These are phyloP conservation scores for Paraescarpia echinospica DNA, from an alignment of 1,140 invertebrate species.

Conservation along the genomic window DNA sequence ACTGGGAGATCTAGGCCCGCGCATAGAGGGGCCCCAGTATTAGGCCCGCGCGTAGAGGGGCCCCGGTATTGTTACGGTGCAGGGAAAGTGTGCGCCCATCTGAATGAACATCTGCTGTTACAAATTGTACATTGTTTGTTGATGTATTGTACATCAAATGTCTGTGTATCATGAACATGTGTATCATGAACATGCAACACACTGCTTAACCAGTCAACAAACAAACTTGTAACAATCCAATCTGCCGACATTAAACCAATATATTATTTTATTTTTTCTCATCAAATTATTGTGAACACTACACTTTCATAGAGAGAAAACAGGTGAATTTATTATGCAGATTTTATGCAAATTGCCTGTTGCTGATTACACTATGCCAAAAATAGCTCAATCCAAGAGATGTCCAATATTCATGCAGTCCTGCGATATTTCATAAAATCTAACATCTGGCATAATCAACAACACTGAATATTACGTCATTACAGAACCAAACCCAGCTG, in stretches of 20 bases:
- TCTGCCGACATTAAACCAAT: neutral
- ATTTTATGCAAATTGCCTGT: too few species aligned
- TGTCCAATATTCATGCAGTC: too few species aligned
- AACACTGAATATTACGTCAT: too few species aligned
- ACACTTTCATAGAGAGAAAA: too few species aligned
- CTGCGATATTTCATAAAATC: too few species aligned
- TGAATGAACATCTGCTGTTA: neutral
- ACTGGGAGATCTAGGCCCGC: neutral
- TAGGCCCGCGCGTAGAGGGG: neutral
- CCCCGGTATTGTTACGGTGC: neutral
- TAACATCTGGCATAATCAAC: too few species aligned
- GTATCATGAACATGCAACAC: neutral
- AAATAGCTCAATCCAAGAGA: too few species aligned
- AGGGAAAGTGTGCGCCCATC: neutral
- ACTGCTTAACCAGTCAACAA: neutral
- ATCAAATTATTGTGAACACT: too few species aligned
- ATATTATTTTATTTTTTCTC: neutral
- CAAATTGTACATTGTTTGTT: neutral
- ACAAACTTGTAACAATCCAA: neutral
- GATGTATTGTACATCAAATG: neutral
- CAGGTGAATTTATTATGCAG: too few species aligned
- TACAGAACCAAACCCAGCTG: too few species aligned
- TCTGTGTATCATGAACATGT: neutral
- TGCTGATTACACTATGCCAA: too few species aligned
- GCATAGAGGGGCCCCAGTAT: neutral